These are phyloP conservation scores for Dipodomys spectabilis DNA, from an alignment of 2,113 vertebrate species.

Conservation along the genomic window DNA sequence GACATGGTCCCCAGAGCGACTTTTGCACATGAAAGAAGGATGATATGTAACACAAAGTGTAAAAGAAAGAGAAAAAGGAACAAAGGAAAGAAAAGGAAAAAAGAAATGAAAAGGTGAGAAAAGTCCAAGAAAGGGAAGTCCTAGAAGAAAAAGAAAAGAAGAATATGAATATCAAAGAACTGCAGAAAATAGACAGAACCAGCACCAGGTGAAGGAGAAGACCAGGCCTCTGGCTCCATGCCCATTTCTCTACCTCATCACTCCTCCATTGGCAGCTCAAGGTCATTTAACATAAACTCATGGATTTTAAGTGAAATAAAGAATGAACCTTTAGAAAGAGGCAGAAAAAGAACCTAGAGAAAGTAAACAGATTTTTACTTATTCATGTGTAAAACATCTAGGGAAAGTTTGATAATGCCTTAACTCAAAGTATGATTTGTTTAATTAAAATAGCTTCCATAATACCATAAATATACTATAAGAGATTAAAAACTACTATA, in stretches of 20 bases:
- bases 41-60: not conserved
- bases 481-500: not conserved
- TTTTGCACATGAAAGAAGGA: not conserved
- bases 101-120: not conserved
- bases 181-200: not conserved
- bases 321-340: not conserved
- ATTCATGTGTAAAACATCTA: not conserved
- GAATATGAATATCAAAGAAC: slow-evolving; percentile 7
- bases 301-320: slow-evolving; percentile 6
- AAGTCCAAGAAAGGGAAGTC: not conserved
- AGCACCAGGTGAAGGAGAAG: not conserved
- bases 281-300: not conserved
- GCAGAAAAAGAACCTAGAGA: not conserved
- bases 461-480: slow-evolving; percentile 6
- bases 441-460: not conserved
- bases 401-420: not conserved
- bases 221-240: not conserved
- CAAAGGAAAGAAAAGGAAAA: not conserved
- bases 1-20: not conserved
- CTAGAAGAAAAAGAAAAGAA: not conserved
- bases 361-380: not conserved
- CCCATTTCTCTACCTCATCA: not conserved
- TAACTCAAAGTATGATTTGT: slow-evolving; percentile 29
- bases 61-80: not conserved
- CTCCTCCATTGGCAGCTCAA: not conserved